Percentiles rank a stretch among this genome's conserved stretches.
Conservation (phyloP, 1,140 invertebrate genomes). For the Carposina sasakii region DNA sequence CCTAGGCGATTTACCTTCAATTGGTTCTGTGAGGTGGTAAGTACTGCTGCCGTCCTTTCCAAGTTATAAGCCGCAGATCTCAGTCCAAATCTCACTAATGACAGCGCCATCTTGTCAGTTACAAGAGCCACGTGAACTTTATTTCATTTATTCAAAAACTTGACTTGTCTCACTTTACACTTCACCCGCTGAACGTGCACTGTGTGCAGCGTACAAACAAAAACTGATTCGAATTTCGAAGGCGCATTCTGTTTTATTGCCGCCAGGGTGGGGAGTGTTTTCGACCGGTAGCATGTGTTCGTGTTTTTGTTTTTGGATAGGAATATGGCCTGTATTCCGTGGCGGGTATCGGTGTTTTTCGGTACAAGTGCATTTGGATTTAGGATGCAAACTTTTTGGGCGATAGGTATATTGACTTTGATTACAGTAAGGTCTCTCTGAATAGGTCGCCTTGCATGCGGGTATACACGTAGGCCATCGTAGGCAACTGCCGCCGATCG, state of each 20-base stretch:
- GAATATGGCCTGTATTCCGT: background rate
- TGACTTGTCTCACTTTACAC: no score
- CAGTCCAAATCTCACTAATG: constrained; percentile 49
- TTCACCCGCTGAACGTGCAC: background rate
- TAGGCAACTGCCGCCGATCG: no score
- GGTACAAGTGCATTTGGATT: background rate
- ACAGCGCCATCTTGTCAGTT: constrained; percentile 48
- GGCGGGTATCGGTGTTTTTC: background rate
- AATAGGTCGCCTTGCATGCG: no score
- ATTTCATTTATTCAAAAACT: background rate
- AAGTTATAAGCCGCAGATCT: constrained; percentile 43
- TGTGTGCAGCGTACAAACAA: background rate
- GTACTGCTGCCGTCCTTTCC: constrained; percentile 48
- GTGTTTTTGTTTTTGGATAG: constrained; percentile 4
- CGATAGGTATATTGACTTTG: constrained; percentile 10
- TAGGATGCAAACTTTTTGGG: background rate
- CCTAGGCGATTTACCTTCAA: constrained; percentile 45
- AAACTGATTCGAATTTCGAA: constrained; percentile 40
- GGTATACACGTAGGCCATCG: constrained; percentile 11
- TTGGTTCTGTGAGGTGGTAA: constrained; percentile 41
- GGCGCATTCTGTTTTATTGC: constrained; percentile 40
- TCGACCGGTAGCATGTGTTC: constrained; percentile 27
- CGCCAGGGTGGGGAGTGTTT: constrained; percentile 24
- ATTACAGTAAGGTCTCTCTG: no score
- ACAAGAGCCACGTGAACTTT: constrained; percentile 11